phyloP scores from a whole-genome alignment of 1,140 invertebrate genomes.

The Papilio glaucus region DNA sequence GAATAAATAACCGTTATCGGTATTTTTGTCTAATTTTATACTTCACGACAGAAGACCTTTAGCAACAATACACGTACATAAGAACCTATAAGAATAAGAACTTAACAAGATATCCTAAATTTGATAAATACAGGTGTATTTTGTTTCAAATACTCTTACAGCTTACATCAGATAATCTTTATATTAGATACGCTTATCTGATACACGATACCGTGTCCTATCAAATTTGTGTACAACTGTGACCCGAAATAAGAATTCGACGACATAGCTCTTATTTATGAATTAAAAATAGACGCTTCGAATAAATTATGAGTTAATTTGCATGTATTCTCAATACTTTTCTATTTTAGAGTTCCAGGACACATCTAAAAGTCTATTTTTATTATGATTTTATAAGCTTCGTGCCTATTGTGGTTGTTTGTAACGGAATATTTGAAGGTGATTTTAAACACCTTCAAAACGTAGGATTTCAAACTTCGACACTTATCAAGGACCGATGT shows the following conservation, averaged over 20 bases:
- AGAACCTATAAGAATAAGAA: neutral
- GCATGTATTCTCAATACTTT: neutral
- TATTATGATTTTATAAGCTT: no score
- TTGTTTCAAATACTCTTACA: constrained; percentile 40
- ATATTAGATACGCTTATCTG: constrained; percentile 46
- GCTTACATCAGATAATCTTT: constrained; percentile 42
- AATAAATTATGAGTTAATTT: neutral
- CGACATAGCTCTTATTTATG: neutral
- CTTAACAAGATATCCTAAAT: constrained; percentile 26
- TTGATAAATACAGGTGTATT: constrained; percentile 32
- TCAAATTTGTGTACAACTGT: constrained; percentile 41
- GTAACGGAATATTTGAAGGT: no score
- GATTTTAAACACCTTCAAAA: no score
- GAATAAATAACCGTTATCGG: no score
- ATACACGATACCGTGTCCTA: constrained; percentile 42
- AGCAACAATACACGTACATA: neutral
- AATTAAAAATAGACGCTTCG: neutral
- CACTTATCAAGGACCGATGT: no score
- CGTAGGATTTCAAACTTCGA: no score
- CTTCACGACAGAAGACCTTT: neutral
- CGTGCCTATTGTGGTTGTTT: no score
- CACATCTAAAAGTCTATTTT: no score
- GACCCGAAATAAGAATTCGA: constrained; percentile 37
- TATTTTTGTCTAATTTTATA: no score
- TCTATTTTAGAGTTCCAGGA: neutral